Evolutionary conservation across 2,797 vertebrate genomes (phyloP).

Genomic region (Sebastes kiyomatsui): DNA sequence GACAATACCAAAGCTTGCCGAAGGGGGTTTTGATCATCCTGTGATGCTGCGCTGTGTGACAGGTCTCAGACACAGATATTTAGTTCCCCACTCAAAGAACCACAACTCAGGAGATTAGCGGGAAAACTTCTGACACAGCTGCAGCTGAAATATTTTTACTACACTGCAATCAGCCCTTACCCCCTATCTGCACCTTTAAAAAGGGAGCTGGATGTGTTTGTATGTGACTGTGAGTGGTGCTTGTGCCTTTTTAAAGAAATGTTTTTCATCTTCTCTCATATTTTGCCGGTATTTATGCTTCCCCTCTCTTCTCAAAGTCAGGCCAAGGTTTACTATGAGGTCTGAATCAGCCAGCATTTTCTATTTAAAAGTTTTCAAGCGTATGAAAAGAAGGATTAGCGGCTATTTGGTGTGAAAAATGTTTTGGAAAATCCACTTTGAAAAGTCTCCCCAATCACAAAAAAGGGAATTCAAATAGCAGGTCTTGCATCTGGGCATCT

Average conservation of each 20-base stretch:
- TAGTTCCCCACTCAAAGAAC: constrained; percentile 67
- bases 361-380: constrained; percentile 60
- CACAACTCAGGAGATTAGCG: constrained; percentile 68
- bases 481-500: constrained; percentile 15
- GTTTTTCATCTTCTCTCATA: constrained; percentile 54
- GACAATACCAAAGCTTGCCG: constrained; percentile 64
- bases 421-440: constrained; percentile 58
- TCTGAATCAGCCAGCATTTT: constrained; percentile 52
- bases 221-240: constrained; percentile 27
- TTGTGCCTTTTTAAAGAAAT: constrained; percentile 10
- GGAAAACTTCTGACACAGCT: constrained; percentile 70
- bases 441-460: constrained; percentile 28
- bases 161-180: constrained; percentile 40
- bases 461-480: constrained; percentile 25
- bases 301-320: constrained; percentile 37
- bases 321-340: constrained; percentile 51
- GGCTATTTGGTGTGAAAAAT: constrained; percentile 56
- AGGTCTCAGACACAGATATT: constrained; percentile 75
- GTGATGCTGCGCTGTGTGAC: constrained; percentile 70
- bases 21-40: constrained; percentile 72
- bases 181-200: constrained; percentile 29
- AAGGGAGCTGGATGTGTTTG: constrained; percentile 31
- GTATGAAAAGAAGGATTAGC: constrained; percentile 66
- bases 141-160: constrained; percentile 61
- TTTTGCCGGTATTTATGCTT: constrained; percentile 18